phyloP scores from a whole-genome alignment of 1,140 invertebrate genomes.

The Epicauta chinensis region DNA sequence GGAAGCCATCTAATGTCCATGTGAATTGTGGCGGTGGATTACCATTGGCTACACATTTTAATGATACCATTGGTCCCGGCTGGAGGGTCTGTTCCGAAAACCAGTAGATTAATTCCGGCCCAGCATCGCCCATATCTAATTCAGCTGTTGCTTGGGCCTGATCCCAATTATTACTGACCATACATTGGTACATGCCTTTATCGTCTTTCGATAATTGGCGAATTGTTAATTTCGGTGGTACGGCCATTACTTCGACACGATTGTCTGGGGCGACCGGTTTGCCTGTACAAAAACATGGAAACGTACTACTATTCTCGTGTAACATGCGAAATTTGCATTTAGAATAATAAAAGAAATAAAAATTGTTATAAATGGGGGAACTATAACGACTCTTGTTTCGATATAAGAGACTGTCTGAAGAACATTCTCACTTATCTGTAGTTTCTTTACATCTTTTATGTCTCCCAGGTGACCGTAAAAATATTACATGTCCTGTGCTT shows the following conservation, averaged over 20 bases:
- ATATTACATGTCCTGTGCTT: too few species aligned
- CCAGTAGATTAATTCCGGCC: conserved; percentile 78
- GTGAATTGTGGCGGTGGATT: conserved; percentile 85
- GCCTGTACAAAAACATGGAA: too few species aligned
- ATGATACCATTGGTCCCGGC: conserved; percentile 77
- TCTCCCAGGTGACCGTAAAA: too few species aligned
- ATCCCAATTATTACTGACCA: conserved; percentile 77
- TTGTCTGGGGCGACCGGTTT: conserved; percentile 59
- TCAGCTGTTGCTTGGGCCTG: conserved; percentile 78
- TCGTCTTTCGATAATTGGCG: conserved; percentile 67
- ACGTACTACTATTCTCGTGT: too few species aligned
- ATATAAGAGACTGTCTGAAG: too few species aligned
- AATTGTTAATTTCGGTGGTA: conserved; percentile 55
- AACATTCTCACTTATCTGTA: too few species aligned
- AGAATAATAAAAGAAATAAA: too few species aligned
- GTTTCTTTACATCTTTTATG: too few species aligned
- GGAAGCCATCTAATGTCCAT: conserved; percentile 83
- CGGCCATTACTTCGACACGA: conserved; percentile 49
- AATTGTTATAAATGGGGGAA: too few species aligned
- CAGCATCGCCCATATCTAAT: conserved; percentile 74
- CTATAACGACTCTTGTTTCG: too few species aligned
- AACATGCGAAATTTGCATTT: too few species aligned
- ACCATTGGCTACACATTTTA: conserved; percentile 86
- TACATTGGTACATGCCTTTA: conserved; percentile 86
- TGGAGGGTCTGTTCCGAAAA: conserved; percentile 87